Conservation (phyloP, 2,113 vertebrate species). For the Grantiella picta region DNA sequence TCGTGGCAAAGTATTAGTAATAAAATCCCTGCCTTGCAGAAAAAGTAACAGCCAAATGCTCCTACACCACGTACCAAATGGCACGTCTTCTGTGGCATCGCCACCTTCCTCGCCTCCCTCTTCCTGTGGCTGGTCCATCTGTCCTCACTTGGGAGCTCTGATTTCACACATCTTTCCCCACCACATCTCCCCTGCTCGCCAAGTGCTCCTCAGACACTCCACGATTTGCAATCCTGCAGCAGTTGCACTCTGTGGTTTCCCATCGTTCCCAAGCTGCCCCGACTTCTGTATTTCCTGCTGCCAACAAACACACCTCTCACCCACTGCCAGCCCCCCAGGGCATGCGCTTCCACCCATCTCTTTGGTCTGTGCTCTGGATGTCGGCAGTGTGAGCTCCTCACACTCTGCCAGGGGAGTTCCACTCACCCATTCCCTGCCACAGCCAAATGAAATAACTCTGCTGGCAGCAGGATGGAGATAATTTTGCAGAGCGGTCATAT, state of each 20-base stretch:
- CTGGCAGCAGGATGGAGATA: neutral
- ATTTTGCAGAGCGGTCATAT: rapidly evolving
- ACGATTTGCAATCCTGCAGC: constrained; percentile 6
- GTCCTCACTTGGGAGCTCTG: constrained; percentile 40
- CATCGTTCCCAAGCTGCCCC: neutral
- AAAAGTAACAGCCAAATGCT: neutral
- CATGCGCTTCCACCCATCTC: neutral
- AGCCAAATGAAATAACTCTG: neutral
- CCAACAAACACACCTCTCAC: neutral
- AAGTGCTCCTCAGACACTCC: neutral
- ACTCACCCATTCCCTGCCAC: neutral
- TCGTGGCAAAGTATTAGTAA: neutral
- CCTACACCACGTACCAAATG: neutral
- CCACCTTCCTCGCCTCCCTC: constrained; percentile 4
- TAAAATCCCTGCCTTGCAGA: constrained; percentile 11
- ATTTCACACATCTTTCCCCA: constrained; percentile 50
- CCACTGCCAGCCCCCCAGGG: neutral
- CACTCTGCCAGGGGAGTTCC: neutral
- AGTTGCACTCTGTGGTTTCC: neutral
- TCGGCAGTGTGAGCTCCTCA: neutral
- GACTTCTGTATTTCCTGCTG: neutral
- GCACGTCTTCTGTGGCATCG: neutral
- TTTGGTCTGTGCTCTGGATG: neutral
- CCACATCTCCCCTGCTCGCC: neutral
- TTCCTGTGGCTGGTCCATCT: constrained; percentile 28